Evolutionary conservation across 37 sponge, comb jelly and placozoan genomes (phyloP), one percentile per base, ranked within the genome.

Genomic region (Chondrilla cf. caribensis): DNA sequence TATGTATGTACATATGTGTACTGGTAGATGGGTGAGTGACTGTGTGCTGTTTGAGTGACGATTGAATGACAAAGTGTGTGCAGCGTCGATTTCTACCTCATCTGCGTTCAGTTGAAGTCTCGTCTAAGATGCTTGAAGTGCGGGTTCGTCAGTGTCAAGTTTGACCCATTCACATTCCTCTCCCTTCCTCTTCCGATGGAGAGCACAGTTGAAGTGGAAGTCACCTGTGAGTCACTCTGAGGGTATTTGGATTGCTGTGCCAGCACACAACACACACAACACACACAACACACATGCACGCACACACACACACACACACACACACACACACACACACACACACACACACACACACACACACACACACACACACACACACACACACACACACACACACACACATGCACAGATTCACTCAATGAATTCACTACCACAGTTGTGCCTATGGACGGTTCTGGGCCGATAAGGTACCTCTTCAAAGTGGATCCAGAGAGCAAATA

Each of bases 161-260:
- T 99, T 84, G 99, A 99, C 60, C 99, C 99, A 28, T 99, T 99
- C 89, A 94, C 99, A 6, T 99, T 94, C 80, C 93, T 99, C 47
- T 96, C 99, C 25, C 89, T 99, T 17, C 99, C 99, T 3, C 93
- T 99, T 4, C 97, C 97, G 21, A 80, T 94, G 89, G 97, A 99
- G 64, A 86, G 89, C 54, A 87, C 84, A 22, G 79, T 89, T 36
- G 88, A 85, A 77, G 58, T 96, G 43, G 97, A 99, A 66, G 57
- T 86, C 24, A 85, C 83, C 29, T 88, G 93, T 93, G 68, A 81
- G 91, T 77, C 17, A 14, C 7, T 24, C 71, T n/a, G 60, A 29
- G 22, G 43, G 28, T 22, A 11, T 36, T 17, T 65, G 24, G 72
- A n/a, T n/a, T n/a, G n/a, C n/a, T n/a, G n/a, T n/a, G n/a, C n/a